A percentile compares a stretch with the other conserved stretches of the same genome.
Evolutionary conservation across 2,888 invertebrate species (phyloP).

Genomic region (Acrobasis suavella): DNA sequence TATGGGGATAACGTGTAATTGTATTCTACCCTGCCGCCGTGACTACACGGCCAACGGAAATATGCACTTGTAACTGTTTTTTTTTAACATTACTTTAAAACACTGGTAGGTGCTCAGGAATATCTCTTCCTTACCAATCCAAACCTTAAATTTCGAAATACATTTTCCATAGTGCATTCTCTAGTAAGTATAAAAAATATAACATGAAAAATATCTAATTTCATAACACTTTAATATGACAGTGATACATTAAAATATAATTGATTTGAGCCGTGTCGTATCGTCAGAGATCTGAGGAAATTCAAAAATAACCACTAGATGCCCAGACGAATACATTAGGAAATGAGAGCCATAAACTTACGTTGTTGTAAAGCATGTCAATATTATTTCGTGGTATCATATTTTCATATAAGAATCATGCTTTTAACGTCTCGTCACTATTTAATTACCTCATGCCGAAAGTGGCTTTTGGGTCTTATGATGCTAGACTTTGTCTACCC

Average conservation of each 20-base stretch:
- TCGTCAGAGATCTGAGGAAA: conserved; percentile 7
- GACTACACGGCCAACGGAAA: no score
- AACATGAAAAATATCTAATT: background rate
- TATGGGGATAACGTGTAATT: no score
- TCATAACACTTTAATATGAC: conserved; percentile 8
- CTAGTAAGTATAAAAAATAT: background rate
- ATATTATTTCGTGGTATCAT: background rate
- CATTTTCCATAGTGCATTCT: background rate
- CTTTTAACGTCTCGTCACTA: no score
- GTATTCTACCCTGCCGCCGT: no score
- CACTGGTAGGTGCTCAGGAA: no score
- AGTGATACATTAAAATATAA: conserved; percentile 16
- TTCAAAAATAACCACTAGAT: conserved; percentile 16
- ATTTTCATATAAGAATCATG: background rate
- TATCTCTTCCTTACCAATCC: no score
- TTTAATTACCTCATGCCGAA: no score
- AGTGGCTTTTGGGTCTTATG: no score
- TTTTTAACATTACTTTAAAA: no score
- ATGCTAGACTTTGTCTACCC: no score
- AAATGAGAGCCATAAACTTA: conserved; percentile 2
- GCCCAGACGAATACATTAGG: background rate
- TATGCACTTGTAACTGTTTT: no score
- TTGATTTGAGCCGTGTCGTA: conserved; percentile 11
- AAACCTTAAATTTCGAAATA: no score
- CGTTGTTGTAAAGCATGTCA: background rate